Evolutionary conservation across 1,140 invertebrate species (phyloP).

Genomic region (Cotesia glomerata): DNA sequence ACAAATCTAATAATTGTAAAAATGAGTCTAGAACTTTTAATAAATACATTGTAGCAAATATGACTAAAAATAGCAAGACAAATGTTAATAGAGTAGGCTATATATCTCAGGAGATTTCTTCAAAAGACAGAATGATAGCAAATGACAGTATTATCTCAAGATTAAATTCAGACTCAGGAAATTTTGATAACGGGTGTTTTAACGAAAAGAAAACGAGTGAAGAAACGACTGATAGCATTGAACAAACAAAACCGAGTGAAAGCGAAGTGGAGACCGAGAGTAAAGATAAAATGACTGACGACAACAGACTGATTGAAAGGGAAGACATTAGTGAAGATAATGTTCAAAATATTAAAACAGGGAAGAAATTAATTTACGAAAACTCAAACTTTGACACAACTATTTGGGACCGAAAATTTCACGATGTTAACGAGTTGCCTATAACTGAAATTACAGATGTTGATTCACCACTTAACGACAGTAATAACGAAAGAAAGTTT

Average conservation of each 20-base stretch:
- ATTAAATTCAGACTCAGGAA: no score
- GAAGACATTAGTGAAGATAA: not conserved
- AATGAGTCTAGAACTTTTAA: not conserved
- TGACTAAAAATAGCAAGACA: not conserved
- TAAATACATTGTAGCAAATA: constrained; percentile 14
- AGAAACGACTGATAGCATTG: not conserved
- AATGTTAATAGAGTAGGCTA: not conserved
- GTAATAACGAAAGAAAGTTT: not conserved
- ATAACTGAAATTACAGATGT: constrained; percentile 19
- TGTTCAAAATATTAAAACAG: constrained; percentile 3
- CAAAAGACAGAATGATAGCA: not conserved
- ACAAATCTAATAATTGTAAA: not conserved
- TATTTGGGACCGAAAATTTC: constrained; percentile 32
- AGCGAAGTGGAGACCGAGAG: not conserved
- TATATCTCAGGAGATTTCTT: not conserved
- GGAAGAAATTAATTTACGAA: constrained; percentile 20
- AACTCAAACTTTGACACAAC: constrained; percentile 33
- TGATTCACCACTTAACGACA: constrained; percentile 21
- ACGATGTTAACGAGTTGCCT: constrained; percentile 23
- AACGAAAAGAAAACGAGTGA: no score
- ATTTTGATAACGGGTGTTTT: no score
- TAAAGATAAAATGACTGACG: not conserved
- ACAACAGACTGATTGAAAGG: not conserved
- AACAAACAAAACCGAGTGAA: not conserved
- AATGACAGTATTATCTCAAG: not conserved